Base-by-base conservation (phyloP, 2,888 invertebrate genomes). In the Pardosa pseudoannulata region DNA sequence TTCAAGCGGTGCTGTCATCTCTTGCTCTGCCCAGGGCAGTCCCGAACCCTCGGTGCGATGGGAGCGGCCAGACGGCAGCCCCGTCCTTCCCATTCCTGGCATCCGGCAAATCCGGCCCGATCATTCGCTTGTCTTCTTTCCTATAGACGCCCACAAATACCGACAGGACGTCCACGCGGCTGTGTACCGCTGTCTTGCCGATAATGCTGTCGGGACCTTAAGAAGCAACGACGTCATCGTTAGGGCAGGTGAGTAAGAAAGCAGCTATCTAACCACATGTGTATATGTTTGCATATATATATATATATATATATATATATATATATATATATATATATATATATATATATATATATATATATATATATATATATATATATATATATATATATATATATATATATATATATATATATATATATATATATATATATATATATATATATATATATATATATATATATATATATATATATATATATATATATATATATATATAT, bases 121-220 rank as follows among this genome's bases (percentile, higher is more conserved):
- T 92, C 97, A 97, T 91, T 97, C 98, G 91, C 93, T 98, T 90
- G 96, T 97, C 73, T 97, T 98, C 92, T 97, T 97, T 87, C 97
- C 98, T 32, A 98, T 98, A 94, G 94, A 97, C 85, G 97, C 97
- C 73, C 96, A 96, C 92, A 96, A 96, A 91, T 98, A 98, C 91
- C 94, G 96, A 67, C 97, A 97, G 92, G 96, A 97, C 92, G 96
- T 98, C 64, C 98, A 98, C 91, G 96, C 97, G 87, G 96, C 97
- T 92, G 95, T 96, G 88, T 98, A 98, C 93, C 95, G 96, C 89
- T 98, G 98, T 91, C 93, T 96, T 89, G 97, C 97, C 11, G 94
- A 95, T 90, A 98, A 97, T 92, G 94, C 95, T 85, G 96, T 96
- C 89, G 98, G 98, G 88, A 95, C 96, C 23, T 96, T 98, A 90